Conservation (phyloP, 2,797 vertebrate species). For the Zalophus californianus region DNA sequence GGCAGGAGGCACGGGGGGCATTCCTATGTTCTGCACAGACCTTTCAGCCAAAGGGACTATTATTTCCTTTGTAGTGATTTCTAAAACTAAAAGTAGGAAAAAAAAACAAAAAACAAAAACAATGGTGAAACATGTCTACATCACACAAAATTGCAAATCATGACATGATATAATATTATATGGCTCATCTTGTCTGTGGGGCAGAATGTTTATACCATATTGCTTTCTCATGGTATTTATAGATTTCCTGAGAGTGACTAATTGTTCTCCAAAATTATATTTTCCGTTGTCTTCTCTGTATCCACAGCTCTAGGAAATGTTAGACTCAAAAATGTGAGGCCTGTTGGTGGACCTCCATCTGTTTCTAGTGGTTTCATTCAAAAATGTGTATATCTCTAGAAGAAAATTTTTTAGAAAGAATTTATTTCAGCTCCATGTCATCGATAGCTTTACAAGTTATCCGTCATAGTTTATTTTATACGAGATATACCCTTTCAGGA, state of each 20-base stretch:
- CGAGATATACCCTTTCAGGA: constrained; percentile 51
- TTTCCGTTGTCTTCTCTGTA: constrained; percentile 70
- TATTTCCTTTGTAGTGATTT: not conserved
- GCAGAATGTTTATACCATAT: not conserved
- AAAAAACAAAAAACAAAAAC: not conserved
- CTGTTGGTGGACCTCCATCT: constrained; percentile 53
- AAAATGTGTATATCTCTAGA: not conserved
- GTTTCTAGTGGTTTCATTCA: constrained; percentile 60
- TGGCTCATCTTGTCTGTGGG: not conserved
- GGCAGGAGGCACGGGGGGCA: not conserved
- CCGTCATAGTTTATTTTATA: constrained; percentile 47
- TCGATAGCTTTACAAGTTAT: constrained; percentile 61
- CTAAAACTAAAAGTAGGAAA: not conserved
- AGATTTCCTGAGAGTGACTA: constrained; percentile 49
- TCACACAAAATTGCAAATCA: constrained; percentile 22
- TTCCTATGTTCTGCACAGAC: not conserved
- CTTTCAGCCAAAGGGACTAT: not conserved
- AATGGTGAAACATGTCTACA: not conserved
- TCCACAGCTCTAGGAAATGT: constrained; percentile 61
- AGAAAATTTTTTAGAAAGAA: constrained; percentile 56
- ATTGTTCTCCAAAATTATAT: constrained; percentile 48
- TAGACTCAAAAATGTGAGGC: constrained; percentile 52
- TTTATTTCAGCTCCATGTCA: not conserved
- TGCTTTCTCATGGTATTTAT: constrained; percentile 65
- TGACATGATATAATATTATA: not conserved